These are phyloP conservation scores for Pipistrellus nathusii DNA, from an alignment of 2,797 vertebrate genomes.

Conservation along the genomic window DNA sequence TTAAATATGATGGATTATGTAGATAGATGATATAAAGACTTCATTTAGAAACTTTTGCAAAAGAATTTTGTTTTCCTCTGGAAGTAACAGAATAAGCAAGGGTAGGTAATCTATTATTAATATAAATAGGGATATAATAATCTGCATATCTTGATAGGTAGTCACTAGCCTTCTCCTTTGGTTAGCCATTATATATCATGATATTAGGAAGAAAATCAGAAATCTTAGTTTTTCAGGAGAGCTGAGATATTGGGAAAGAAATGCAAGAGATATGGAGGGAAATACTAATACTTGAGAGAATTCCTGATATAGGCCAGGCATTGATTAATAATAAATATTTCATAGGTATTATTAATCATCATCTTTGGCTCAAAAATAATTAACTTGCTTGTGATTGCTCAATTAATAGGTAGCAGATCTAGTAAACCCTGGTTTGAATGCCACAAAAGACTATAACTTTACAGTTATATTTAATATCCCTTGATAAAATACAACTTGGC, in stretches of 20 bases:
- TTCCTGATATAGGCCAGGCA: not conserved
- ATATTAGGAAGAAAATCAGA: not conserved
- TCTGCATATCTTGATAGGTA: not conserved
- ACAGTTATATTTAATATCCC: not conserved
- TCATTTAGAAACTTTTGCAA: not conserved
- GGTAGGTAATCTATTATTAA: not conserved
- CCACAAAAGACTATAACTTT: not conserved
- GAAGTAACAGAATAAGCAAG: not conserved
- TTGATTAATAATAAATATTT: not conserved
- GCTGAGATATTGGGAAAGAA: not conserved
- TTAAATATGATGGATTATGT: not conserved
- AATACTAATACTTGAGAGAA: not conserved
- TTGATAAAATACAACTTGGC: not conserved
- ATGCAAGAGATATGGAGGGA: not conserved
- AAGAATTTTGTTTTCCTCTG: not conserved
- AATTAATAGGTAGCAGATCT: not conserved
- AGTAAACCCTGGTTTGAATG: not conserved
- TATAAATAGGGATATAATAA: not conserved
- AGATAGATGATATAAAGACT: not conserved
- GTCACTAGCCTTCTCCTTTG: not conserved
- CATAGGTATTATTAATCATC: not conserved
- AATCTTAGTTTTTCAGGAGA: not conserved
- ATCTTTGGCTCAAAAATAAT: not conserved
- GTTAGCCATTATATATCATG: not conserved
- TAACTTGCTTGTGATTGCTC: not conserved